Percentiles rank a stretch among this genome's conserved stretches.
phyloP scores from a whole-genome alignment of 1,140 invertebrate species.

The Bombus terrestris region DNA sequence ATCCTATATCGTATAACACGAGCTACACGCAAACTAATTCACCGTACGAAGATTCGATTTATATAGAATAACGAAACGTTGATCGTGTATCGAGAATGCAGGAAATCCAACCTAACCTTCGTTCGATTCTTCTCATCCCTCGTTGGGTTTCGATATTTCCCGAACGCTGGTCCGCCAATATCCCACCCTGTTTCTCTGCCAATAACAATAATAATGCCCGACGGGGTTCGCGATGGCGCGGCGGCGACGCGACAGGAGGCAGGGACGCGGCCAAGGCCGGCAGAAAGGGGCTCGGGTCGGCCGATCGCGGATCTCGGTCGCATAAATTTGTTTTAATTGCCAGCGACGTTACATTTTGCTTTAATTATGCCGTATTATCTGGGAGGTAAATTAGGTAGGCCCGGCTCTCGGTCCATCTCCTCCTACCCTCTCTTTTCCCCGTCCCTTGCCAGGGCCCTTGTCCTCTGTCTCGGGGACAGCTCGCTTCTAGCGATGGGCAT shows the following conservation, averaged over 20 bases:
- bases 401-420: conserved; percentile 73
- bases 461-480: conserved; percentile 20
- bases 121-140: neutral
- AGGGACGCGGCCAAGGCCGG: conserved; percentile 66
- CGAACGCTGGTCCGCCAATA: conserved; percentile 29
- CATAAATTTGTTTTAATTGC: conserved; percentile 84
- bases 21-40: rapidly evolving
- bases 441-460: conserved; percentile 20
- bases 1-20: too few relatives aligned
- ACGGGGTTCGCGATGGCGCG: conserved; percentile 49
- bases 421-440: conserved; percentile 47
- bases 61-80: too few relatives aligned
- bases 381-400: conserved; percentile 84
- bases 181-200: conserved; percentile 27
- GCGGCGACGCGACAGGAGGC: conserved; percentile 48
- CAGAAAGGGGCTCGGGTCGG: conserved; percentile 68
- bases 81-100: too few relatives aligned
- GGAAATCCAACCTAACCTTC: too few relatives aligned
- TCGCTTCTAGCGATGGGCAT: conserved; percentile 40
- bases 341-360: conserved; percentile 84
- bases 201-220: conserved; percentile 70
- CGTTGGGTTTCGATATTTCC: conserved; percentile 7
- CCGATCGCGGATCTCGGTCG: conserved; percentile 83
- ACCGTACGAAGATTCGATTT: too few relatives aligned
- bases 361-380: conserved; percentile 84